A percentile compares a stretch with the other conserved stretches of the same genome.
Evolutionary conservation across 2,797 vertebrate species (phyloP).

Genomic region (Gadopsis bispinosus): DNA sequence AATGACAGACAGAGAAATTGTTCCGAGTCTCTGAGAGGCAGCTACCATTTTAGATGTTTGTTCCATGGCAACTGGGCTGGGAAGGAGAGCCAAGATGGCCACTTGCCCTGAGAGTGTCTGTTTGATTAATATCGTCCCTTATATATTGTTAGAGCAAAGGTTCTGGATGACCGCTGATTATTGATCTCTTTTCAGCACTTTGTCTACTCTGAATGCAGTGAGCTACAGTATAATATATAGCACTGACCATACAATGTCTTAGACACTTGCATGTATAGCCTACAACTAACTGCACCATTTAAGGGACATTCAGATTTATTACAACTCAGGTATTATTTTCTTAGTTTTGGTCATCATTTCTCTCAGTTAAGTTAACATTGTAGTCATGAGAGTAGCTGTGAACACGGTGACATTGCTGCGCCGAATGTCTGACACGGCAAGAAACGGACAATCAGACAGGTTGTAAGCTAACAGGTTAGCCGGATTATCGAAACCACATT

Average conservation of each 20-base stretch:
- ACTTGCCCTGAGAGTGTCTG: slow-evolving; percentile 46
- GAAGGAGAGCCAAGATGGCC: slow-evolving; percentile 62
- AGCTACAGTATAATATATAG: background rate
- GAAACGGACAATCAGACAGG: background rate
- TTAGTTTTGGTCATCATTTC: background rate
- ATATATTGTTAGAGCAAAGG: slow-evolving; percentile 39
- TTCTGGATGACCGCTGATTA: slow-evolving; percentile 56
- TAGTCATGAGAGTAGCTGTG: background rate
- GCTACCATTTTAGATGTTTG: slow-evolving; percentile 59
- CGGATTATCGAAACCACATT: background rate
- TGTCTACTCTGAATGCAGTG: slow-evolving; percentile 18
- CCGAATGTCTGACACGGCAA: background rate
- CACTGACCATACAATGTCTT: background rate
- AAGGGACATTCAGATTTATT: background rate
- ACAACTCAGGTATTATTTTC: background rate
- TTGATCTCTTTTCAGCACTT: slow-evolving; percentile 45
- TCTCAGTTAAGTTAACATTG: background rate
- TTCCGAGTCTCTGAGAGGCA: slow-evolving; percentile 43
- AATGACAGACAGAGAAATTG: slow-evolving; percentile 62
- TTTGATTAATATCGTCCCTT: slow-evolving; percentile 67
- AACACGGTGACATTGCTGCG: background rate
- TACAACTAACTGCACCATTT: background rate
- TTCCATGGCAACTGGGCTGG: slow-evolving; percentile 28
- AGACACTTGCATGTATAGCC: background rate
- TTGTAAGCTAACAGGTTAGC: background rate